Evolutionary conservation across 1,140 invertebrate genomes (phyloP).

Genomic region (Pachypsylla venusta): DNA sequence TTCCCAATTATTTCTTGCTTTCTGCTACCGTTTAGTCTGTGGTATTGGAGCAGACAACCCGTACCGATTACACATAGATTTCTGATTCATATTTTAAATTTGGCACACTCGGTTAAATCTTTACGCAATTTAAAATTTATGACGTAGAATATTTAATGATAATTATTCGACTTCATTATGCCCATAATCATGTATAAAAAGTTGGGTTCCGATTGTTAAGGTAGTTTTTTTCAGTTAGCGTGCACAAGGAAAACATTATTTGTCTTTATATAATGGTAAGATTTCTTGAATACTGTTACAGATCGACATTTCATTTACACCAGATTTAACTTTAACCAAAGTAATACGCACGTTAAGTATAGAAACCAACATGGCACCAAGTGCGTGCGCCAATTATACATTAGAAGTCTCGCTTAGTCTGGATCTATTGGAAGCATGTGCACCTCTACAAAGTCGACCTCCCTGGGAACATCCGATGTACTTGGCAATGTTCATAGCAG

Average conservation of each 20-base stretch:
- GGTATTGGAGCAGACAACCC: too few species aligned
- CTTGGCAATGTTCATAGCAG: neutral
- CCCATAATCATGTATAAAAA: too few species aligned
- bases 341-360: constrained; percentile 47
- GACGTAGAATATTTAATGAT: neutral
- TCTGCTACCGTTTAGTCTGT: too few species aligned
- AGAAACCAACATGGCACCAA: constrained; percentile 38
- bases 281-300: constrained; percentile 15
- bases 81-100: too few species aligned
- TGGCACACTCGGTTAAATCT: neutral
- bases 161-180: neutral
- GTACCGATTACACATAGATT: too few species aligned
- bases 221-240: too few species aligned
- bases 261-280: too few species aligned
- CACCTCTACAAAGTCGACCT: neutral
- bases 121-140: neutral
- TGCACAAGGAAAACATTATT: neutral
- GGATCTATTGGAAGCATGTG: neutral
- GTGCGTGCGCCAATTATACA: constrained; percentile 44
- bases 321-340: constrained; percentile 78
- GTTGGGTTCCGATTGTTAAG: too few species aligned
- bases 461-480: neutral
- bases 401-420: constrained; percentile 31
- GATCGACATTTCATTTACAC: constrained; percentile 81
- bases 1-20: neutral